Base-by-base conservation (phyloP, 1,140 invertebrate genomes). In the Hylyphantes graminicola region DNA sequence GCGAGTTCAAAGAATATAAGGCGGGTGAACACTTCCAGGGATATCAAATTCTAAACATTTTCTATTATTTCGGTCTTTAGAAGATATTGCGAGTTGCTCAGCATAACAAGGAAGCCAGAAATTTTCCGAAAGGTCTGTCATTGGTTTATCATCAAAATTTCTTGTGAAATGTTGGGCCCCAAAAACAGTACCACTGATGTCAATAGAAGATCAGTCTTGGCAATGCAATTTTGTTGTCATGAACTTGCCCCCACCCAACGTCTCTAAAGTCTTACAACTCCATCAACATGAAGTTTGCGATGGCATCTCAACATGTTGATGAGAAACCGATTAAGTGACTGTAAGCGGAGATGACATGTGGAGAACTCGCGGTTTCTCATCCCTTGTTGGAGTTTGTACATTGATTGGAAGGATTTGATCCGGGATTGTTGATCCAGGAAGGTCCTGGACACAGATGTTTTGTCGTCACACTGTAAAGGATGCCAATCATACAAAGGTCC, bases 121-220 rank as follows among this genome's bases (percentile, higher is more conserved):
- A 75, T 11, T 75, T 12, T n/a, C 9, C 0, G 53, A 75, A 50
- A 48, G n/a, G 13, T 57, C 53, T 11, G 35, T 55, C 15, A 35
- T 10, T 59, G 73, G 73, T 17, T 35, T 75, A 15, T 75, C 73
- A 13, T 75, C 73, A 13, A 75, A 9, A 11, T 75, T 75, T 17
- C 15, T 11, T 59, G 9, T 75, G 8, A 10, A n/a, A n/a, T n/a
- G n/a, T n/a, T n/a, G 15, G 54, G 54, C 17, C n/a, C 19, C 19
- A 75, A 75, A 57, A 77, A 51, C 13, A 77, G 50, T 64, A 64
- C 63, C 10, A 57, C 75, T 63, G 75, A 77, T 5, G 54, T 61
- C 11, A 77, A 77, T 51, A 61, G 7, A 15, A 12, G 75, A 7
- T 63, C n/a, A n/a, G 75, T 77, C 8, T 64, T 48, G 11, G 75